Evolutionary conservation across 2,888 invertebrate genomes (phyloP), one percentile per base, ranked within the genome.

Genomic region (Unio delphinus): DNA sequence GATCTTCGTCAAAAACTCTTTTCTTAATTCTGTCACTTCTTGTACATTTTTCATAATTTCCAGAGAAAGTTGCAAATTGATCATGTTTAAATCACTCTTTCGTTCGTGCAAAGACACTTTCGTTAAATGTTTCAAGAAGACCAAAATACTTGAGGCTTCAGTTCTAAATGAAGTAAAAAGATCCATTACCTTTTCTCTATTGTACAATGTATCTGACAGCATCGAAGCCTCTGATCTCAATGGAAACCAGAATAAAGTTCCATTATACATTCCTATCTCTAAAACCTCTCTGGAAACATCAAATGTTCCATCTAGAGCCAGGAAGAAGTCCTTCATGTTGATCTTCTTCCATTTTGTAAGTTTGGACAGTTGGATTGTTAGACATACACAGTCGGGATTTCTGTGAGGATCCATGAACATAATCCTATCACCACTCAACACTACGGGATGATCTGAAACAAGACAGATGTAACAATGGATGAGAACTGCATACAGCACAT

Each of bases 191-290:
- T 83, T 84, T 23, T 77, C 67, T 8, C 73, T 62, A 15, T 69
- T 64, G 69, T 86, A 87, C 17, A 80, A 23, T 11, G 73, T 84
- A 30, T 78, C 75, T 23, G 85, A 87, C 18, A 87, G 72, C 8
- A 75, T 73, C 15, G 87, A 84, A 45, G 67, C 56, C n/a, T 61
- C 64, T 23, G 75, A 65, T 8, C 88, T 77, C n/a, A 88, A 70
- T 8, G 88, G 88, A 70, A 88, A 87, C 73, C 88, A 74, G 66
- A 88, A 87, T 61, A 88, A 28, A 7, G 88, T 87, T 57, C 88
- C 88, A 15, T 76, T 55, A 67, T 75, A 87, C 67, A 70, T 68
- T 8, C 84, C 82, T 8, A 65, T 63, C 2, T 72, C 63, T 15
- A 84, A 72, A 2, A 73, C 66, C 20, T 70, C 67, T 26, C 73